Evolutionary conservation across 2,797 vertebrate genomes (phyloP).

Genomic region (Sciaenops ocellatus): DNA sequence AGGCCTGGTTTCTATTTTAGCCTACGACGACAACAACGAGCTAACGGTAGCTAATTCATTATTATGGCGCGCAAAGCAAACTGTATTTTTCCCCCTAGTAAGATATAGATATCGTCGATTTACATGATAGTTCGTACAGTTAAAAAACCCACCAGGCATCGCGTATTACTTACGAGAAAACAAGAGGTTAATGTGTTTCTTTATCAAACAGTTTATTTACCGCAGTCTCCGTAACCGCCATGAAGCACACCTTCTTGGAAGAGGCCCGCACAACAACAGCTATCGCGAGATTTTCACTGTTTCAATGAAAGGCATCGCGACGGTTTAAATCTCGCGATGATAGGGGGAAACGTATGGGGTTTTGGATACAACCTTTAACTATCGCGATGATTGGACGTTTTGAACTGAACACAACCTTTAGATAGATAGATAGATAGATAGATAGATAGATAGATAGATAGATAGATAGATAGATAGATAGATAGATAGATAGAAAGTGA

Average conservation of each 20-base stretch:
- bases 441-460: no score
- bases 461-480: no score
- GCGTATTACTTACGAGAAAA: not conserved
- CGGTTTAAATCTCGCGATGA: not conserved
- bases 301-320: slow-evolving; percentile 67
- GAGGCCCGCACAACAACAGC: slow-evolving; percentile 48
- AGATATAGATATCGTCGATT: not conserved
- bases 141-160: not conserved
- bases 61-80: slow-evolving; percentile 57
- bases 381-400: no score
- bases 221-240: slow-evolving; percentile 86
- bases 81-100: not conserved
- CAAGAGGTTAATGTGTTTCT: slow-evolving; percentile 11
- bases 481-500: no score
- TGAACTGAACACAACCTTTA: no score
- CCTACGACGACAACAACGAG: slow-evolving; percentile 32
- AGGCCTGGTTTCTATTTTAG: slow-evolving; percentile 43
- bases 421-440: no score
- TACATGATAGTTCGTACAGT: not conserved
- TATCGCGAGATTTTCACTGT: slow-evolving; percentile 56
- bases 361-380: not conserved
- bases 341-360: rapidly evolving
- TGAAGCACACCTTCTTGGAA: slow-evolving; percentile 80
- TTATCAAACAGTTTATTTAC: slow-evolving; percentile 77
- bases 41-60: slow-evolving; percentile 58